phyloP scores from a whole-genome alignment of 1,140 invertebrate genomes.

The Epicauta chinensis region DNA sequence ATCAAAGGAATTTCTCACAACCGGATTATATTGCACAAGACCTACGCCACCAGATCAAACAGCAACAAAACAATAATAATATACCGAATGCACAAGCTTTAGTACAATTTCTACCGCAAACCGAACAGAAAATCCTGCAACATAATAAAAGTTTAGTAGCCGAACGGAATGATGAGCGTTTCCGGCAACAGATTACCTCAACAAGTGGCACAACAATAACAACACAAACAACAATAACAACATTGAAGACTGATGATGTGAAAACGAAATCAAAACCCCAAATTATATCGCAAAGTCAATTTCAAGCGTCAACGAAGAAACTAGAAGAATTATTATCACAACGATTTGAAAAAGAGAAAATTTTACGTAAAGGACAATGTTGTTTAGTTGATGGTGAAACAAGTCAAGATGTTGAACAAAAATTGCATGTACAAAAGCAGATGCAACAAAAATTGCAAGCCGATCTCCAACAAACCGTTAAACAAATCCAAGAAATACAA shows the following conservation, averaged over 20 bases:
- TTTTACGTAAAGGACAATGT: conserved; percentile 23
- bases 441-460: conserved; percentile 42
- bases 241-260: conserved; percentile 27
- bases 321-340: conserved; percentile 41
- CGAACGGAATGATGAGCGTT: conserved; percentile 15
- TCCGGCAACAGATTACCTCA: conserved; percentile 23
- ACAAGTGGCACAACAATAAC: conserved; percentile 22
- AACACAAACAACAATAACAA: conserved; percentile 13
- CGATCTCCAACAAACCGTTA: conserved; percentile 42
- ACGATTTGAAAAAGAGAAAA: conserved; percentile 36
- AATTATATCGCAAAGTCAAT: conserved; percentile 34
- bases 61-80: conserved; percentile 20
- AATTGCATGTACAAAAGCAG: conserved; percentile 40
- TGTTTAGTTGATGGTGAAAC: conserved; percentile 27
- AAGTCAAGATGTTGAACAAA: conserved; percentile 34
- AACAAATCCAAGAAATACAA: conserved; percentile 43
- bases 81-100: conserved; percentile 37
- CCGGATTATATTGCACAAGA: conserved; percentile 28
- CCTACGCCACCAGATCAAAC: conserved; percentile 18
- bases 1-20: conserved; percentile 35
- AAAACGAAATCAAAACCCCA: conserved; percentile 29
- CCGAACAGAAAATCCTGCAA: conserved; percentile 31
- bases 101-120: conserved; percentile 36
- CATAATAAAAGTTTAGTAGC: conserved; percentile 16
- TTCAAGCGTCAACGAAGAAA: conserved; percentile 41